These are phyloP conservation scores for Nineta flava DNA, from an alignment of 2,888 invertebrate genomes.

Conservation along the genomic window DNA sequence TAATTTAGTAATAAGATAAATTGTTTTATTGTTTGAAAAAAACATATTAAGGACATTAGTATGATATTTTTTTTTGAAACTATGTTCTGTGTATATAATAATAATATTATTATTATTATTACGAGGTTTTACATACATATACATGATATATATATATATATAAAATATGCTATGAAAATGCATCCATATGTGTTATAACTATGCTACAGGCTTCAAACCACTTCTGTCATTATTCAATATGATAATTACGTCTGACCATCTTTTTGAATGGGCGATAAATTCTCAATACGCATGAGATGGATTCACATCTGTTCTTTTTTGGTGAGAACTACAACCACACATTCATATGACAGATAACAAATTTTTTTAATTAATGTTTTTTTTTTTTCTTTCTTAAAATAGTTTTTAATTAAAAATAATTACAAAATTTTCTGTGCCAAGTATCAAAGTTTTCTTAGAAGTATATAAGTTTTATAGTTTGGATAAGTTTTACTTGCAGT, in stretches of 20 bases:
- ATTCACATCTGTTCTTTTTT: constrained; percentile 3
- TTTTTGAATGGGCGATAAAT: constrained; percentile 2
- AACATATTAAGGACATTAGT: too few relatives aligned
- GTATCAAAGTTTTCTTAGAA: too few relatives aligned
- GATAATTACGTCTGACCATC: constrained; percentile 2
- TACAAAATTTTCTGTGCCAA: too few relatives aligned
- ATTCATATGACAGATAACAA: constrained; percentile 1
- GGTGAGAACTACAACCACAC: constrained; percentile 4
- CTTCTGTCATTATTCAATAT: constrained; percentile 5
- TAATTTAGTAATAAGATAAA: too few relatives aligned
- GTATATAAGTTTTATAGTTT: too few relatives aligned
- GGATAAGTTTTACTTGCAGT: too few relatives aligned
- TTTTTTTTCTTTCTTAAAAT: not conserved
- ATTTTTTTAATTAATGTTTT: not conserved
- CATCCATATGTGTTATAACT: constrained; percentile 6
- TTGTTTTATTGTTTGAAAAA: too few relatives aligned
- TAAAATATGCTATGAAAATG: constrained; percentile 1
- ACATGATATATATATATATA: too few relatives aligned
- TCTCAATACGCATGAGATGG: constrained; percentile 1
- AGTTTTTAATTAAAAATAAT: not conserved
- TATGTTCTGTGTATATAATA: too few relatives aligned
- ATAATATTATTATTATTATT: not conserved
- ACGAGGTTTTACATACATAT: not conserved
- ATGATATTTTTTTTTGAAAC: too few relatives aligned
- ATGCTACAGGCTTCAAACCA: constrained; percentile 7